Evolutionary conservation across 2,797 vertebrate species (phyloP).

Genomic region (Aulostomus chinensis): DNA sequence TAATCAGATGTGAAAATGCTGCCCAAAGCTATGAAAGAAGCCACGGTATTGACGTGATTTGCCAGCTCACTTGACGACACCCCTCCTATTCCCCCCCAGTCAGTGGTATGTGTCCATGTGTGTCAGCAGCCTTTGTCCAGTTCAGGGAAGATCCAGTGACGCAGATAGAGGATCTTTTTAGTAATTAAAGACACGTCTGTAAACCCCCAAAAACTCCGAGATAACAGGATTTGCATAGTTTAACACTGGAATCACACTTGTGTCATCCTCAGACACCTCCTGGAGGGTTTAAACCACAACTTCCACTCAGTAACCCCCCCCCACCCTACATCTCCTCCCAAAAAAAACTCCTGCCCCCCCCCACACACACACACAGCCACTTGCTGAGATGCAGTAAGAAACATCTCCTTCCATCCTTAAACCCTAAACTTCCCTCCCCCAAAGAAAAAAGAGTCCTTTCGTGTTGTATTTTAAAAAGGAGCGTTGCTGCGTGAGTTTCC

Average conservation of each 20-base stretch:
- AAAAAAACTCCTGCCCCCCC: no score
- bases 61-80: slow-evolving; percentile 25
- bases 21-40: slow-evolving; percentile 46
- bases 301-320: no score
- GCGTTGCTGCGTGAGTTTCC: not conserved
- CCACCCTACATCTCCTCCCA: no score
- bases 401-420: no score
- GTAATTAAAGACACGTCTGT: slow-evolving; percentile 60
- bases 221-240: slow-evolving; percentile 33
- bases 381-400: slow-evolving; percentile 51
- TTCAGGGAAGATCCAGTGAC: slow-evolving; percentile 67
- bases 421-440: no score
- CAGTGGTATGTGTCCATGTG: slow-evolving; percentile 7
- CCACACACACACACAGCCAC: slow-evolving; percentile 20
- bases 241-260: slow-evolving; percentile 33
- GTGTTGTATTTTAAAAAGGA: slow-evolving; percentile 1
- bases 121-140: slow-evolving; percentile 14
- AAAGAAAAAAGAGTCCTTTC: no score
- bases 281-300: slow-evolving; percentile 51
- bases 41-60: slow-evolving; percentile 25
- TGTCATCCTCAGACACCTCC: slow-evolving; percentile 48
- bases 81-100: not conserved
- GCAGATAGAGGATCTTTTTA: slow-evolving; percentile 25
- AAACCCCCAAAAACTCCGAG: slow-evolving; percentile 49
- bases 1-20: slow-evolving; percentile 46